Base-by-base conservation (phyloP, 2,113 vertebrate species). In the Mirza zaza region DNA sequence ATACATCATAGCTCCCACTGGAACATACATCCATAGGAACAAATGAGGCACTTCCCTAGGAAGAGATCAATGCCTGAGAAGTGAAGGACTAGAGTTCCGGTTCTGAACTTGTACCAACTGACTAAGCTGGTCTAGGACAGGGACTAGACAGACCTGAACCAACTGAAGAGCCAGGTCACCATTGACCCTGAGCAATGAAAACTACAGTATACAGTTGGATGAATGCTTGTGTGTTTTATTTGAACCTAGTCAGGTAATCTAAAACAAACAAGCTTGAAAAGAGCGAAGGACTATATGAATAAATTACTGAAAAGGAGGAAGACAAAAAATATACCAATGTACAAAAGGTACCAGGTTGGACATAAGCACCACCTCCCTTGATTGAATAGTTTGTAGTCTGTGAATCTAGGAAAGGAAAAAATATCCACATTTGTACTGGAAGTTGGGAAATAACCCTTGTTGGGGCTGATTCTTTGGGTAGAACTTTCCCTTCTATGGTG, bases 301-400 rank as follows among this genome's bases (percentile, higher is more conserved):
- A 18, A 85, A 96, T 86, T 36, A 73, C n/a, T 75, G n/a, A 65
- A 79, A 71, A 4, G 29, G 15, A 81, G n/a, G 5, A 93, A 94
- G 21, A 57, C 5, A 75, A 34, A 70, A 48, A 88, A 6, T 80
- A 9, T 32, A 65, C 13, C 32, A 48, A 75, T 48, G 42, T 29
- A 48, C 8, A 42, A 75, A 12, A 6, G 89, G 8, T 68, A 71
- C 67, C 84, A 75, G 75, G 36, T 21, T 94, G 5, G 50, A 20
- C 14, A 6, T 55, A 39, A 81, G 21, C 1, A 39, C 34, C 6
- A 42, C 2, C 39, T 90, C 57, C 21, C 27, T 63, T 3, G 25
- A 90, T 10, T 80, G 42, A 70, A 85, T 87, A 18, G 27, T 73
- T 32, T 36, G 15, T 42, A 67, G 1, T 34, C 68, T 71, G 63